Evolutionary conservation across 1,140 invertebrate genomes (phyloP), one percentile per base, ranked within the genome.

Genomic region (Pogonus chalceus): DNA sequence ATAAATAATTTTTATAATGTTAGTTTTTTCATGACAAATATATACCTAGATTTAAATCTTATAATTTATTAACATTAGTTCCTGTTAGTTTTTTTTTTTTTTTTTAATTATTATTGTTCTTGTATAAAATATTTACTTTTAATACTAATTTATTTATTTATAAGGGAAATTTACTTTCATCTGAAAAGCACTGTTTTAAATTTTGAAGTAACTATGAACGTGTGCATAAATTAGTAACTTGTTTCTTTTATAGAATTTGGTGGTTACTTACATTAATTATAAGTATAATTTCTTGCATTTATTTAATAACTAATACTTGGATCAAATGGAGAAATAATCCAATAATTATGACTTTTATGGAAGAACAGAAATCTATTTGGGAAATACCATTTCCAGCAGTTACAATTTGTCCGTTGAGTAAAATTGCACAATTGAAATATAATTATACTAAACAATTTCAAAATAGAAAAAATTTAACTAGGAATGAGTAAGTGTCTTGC

Each of bases 301-400:
- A 9, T 7, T 37, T 52, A 9, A 52, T 52, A 20, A 52, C 4
- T 9, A 39, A 52, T 7, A 21, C 26, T 18, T 52, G 50, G 50
- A 52, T 20, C 7, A 52, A 52, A 31, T 52, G 50, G 50, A 20
- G 20, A 52, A 14, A 52, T 23, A 52, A 3, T 52, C 50, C 50
- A 16, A 24, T 52, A 20, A 52, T 52, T 12, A 20, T 52, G 12
- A 52, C 7, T 52, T 52, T 52, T 39, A 9, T 24, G 10, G 9
- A 52, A 16, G 10, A 26, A 39, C 20, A 24, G 12, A 52, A 26
- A 9, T 31, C 50, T 16, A 43, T 43, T 10, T 43, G 37, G 37
- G 37, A 43, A 43, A 43, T 43, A 43, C 37, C 37, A 9, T 43
- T 43, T 43, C 37, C 37, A 9, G 37, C 37, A 18, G 16, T 43